Evolutionary conservation across 2,797 vertebrate genomes (phyloP).

Genomic region (Sebastes wilsoni): DNA sequence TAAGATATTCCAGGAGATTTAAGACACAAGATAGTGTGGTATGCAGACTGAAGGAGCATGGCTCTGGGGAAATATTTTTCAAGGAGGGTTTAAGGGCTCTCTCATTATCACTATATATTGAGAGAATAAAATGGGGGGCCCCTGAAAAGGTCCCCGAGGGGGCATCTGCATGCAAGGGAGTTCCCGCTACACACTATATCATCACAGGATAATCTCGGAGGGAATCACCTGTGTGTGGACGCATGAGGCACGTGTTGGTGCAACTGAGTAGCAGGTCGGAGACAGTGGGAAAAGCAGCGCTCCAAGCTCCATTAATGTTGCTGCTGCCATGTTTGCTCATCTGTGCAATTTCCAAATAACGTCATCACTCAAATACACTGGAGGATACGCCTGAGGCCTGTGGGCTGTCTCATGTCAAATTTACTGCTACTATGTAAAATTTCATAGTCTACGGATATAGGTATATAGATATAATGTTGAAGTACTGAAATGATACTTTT

Average conservation of each 20-base stretch:
- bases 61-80: slow-evolving; percentile 38
- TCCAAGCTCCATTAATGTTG: slow-evolving; percentile 58
- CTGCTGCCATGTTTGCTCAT: slow-evolving; percentile 66
- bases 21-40: slow-evolving; percentile 8
- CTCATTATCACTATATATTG: slow-evolving; percentile 65
- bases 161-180: slow-evolving; percentile 55
- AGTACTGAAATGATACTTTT: not conserved
- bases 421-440: slow-evolving; percentile 13
- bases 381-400: slow-evolving; percentile 3
- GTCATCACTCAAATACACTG: slow-evolving; percentile 52
- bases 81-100: slow-evolving; percentile 51
- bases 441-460: not conserved
- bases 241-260: slow-evolving; percentile 62
- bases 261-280: slow-evolving; percentile 49
- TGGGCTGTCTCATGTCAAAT: slow-evolving; percentile 17
- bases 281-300: slow-evolving; percentile 48
- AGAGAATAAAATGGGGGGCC: slow-evolving; percentile 63
- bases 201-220: slow-evolving; percentile 64
- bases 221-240: slow-evolving; percentile 76
- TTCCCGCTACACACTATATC: slow-evolving; percentile 66
- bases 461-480: slow-evolving; percentile 7
- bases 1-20: slow-evolving; percentile 19
- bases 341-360: slow-evolving; percentile 70
- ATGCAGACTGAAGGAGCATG: slow-evolving; percentile 22
- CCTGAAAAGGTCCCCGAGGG: slow-evolving; percentile 53